Conservation (phyloP, 92 coral and sea anemone genomes). For the Isaurus tuberculatus region DNA sequence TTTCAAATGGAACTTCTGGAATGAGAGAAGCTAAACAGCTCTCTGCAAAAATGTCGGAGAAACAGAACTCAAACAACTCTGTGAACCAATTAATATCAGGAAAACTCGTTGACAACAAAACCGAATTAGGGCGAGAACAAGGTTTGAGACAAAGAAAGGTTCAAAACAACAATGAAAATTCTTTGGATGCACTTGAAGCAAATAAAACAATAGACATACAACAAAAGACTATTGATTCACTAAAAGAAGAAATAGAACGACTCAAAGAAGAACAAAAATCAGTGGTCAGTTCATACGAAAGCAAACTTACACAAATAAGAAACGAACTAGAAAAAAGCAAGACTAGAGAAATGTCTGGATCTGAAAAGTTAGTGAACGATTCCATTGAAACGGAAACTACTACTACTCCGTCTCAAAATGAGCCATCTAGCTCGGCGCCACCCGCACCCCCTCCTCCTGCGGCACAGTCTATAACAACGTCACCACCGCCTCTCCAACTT, state of each 20-base stretch:
- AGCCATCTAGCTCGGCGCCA: slow-evolving; percentile 52
- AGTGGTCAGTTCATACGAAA: slow-evolving; percentile 67
- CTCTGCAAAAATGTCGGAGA: neutral
- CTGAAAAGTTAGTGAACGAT: neutral
- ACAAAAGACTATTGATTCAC: slow-evolving; percentile 49
- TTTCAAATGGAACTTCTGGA: neutral
- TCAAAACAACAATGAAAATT: neutral
- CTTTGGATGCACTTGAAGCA: neutral
- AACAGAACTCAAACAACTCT: neutral
- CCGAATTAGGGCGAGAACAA: neutral
- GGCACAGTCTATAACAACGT: slow-evolving; percentile 69
- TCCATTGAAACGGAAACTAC: slow-evolving; percentile 12
- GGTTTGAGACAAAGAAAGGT: neutral
- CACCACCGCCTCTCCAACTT: slow-evolving; percentile 73
- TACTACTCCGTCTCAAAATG: slow-evolving; percentile 21
- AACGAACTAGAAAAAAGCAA: slow-evolving; percentile 67
- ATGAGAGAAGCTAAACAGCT: neutral
- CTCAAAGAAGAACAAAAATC: slow-evolving; percentile 69
- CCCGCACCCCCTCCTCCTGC: slow-evolving; percentile 68
- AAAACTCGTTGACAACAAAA: neutral
- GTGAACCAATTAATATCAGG: neutral
- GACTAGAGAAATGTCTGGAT: slow-evolving; percentile 9
- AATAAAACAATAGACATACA: neutral
- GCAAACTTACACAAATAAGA: slow-evolving; percentile 72
- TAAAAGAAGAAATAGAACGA: slow-evolving; percentile 72